These are phyloP conservation scores for Actinernus sp. DNA, from an alignment of 92 coral and sea anemone genomes.

Conservation along the genomic window DNA sequence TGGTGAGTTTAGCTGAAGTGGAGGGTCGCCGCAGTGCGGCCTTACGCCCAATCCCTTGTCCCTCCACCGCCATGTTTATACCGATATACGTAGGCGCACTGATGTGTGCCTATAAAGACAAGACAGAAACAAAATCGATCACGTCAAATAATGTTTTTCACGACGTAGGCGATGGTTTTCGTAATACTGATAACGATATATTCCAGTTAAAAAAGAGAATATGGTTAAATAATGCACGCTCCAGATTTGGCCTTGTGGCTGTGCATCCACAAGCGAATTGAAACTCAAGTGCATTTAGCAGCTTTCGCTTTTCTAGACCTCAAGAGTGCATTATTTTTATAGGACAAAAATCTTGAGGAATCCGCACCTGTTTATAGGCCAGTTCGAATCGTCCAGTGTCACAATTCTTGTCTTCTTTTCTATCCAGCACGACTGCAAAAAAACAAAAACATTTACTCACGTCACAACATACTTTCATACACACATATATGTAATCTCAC, in stretches of 20 bases:
- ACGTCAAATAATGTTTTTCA: not conserved
- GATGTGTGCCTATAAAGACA: constrained; percentile 71
- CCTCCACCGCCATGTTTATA: constrained; percentile 83
- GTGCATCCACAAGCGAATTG: no score
- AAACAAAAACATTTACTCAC: no score
- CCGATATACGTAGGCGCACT: constrained; percentile 98
- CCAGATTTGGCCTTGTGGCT: no score
- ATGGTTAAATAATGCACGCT: no score
- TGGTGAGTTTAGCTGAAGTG: constrained; percentile 45
- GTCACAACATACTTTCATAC: no score
- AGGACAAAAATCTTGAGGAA: no score
- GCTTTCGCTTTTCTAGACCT: no score
- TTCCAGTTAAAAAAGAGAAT: not conserved
- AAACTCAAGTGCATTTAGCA: no score
- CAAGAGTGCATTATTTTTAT: no score
- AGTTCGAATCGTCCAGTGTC: constrained; percentile 95
- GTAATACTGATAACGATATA: no score
- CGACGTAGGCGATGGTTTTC: no score
- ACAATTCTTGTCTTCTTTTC: constrained; percentile 93
- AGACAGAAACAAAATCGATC: not conserved
- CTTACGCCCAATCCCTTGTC: constrained; percentile 70
- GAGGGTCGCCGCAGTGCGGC: constrained; percentile 27
- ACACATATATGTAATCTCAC: no score
- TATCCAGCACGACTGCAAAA: constrained; percentile 86
- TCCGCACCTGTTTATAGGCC: constrained; percentile 98